Percentiles rank a stretch among this genome's conserved stretches.
These are phyloP conservation scores for Resseliella maxima DNA, from an alignment of 2,888 invertebrate genomes.

Conservation along the genomic window DNA sequence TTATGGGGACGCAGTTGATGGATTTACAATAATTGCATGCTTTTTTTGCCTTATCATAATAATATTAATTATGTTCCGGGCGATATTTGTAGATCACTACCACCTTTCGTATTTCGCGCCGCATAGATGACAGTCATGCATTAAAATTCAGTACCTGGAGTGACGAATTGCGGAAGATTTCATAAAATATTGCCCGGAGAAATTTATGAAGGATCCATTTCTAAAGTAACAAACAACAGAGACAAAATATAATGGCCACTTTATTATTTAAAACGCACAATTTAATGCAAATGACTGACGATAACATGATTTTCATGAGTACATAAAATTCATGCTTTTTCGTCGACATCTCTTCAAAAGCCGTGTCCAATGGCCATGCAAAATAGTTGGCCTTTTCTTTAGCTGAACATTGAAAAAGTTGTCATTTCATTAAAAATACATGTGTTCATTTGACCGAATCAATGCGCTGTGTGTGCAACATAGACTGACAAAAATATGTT, in stretches of 20 bases:
- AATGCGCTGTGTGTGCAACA: conserved; percentile 24
- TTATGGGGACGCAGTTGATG: conserved; percentile 14
- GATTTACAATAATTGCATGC: conserved; percentile 49
- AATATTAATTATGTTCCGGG: conserved; percentile 29
- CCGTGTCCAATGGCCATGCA: conserved; percentile 12
- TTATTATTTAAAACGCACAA: conserved; percentile 50
- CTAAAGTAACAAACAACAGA: not conserved
- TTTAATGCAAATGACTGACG: conserved; percentile 42
- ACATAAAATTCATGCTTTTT: conserved; percentile 36
- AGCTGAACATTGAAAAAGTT: not conserved
- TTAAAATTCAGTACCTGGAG: not conserved
- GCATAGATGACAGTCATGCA: not conserved
- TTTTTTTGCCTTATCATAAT: conserved; percentile 32
- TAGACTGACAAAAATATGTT: conserved; percentile 44
- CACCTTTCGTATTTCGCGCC: not conserved
- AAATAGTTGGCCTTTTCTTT: not conserved
- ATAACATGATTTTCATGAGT: conserved; percentile 36
- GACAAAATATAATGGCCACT: not conserved
- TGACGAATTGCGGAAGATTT: not conserved
- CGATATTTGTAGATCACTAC: not conserved
- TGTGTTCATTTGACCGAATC: conserved; percentile 53
- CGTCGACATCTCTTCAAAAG: conserved; percentile 21
- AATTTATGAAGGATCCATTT: not conserved
- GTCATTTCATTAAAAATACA: conserved; percentile 53
- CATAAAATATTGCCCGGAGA: not conserved